Evolutionary conservation across 2,113 vertebrate species (phyloP), one percentile per base, ranked within the genome.

Genomic region (Scortum barcoo): DNA sequence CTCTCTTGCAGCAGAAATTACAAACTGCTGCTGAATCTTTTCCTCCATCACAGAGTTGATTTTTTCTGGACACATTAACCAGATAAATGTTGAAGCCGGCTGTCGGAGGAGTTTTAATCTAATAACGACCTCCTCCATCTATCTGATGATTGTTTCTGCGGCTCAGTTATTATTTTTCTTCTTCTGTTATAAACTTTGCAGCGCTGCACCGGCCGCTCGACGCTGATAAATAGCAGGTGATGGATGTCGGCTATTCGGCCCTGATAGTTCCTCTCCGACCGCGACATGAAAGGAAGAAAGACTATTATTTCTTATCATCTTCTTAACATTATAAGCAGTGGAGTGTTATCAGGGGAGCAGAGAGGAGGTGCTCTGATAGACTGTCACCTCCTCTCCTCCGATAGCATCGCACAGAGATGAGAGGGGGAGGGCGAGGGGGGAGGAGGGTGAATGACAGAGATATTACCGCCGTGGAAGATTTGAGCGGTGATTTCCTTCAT

Each of bases 281-380:
- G 77, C 50, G 19, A 86, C 85, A 88, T 76, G 84, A 83, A 63
- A 63, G 76, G 57, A 62, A 81, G 80, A 87, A 85, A 87, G 75
- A 80, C 84, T 87, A 87, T 86, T 93, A 93, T 92, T 90, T 54
- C 92, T 92, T 93, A 93, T 93, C 92, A 91, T 92, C 86, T 89
- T 85, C 90, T 90, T 76, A 86, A 93, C 92, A 91, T 91, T 91
- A 92, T 85, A 81, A 88, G 84, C 67, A 70, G 56, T 50, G 72
- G 81, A 83, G 84, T 90, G 90, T 92, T 93, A 92, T 93, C 93
- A 79, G 86, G 73, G 86, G 92, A 91, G 91, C 76, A 86, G 85
- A 61, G 73, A 90, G 90, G 84, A 88, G 83, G 91, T 84, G 90
- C 89, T 92, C 85, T 89, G 92, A 94, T 90, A 80, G 88, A 70